Conservation (phyloP, 2,888 invertebrate species). For the Zaprionus obscuricornis region DNA sequence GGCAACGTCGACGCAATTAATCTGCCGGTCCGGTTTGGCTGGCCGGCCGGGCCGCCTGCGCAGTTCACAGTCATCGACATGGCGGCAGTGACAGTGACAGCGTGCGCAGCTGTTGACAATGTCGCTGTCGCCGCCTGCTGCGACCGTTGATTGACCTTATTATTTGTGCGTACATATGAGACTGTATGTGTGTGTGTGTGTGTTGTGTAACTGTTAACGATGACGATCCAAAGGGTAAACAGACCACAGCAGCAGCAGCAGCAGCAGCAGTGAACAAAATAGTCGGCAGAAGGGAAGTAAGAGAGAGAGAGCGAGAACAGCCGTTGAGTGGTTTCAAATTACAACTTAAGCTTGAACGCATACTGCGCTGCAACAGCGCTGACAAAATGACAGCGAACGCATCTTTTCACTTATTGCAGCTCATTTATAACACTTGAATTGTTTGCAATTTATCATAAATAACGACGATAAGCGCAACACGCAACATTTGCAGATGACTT, state of each 20-base stretch:
- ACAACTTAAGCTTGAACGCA: constrained; percentile 44
- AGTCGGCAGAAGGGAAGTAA: too few species aligned
- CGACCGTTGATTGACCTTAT: constrained; percentile 79
- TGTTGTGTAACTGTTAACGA: constrained; percentile 58
- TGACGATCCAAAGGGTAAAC: constrained; percentile 23
- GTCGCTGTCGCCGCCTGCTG: constrained; percentile 70
- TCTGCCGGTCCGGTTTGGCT: too few species aligned
- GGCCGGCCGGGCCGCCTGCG: too few species aligned
- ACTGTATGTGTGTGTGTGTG: background rate
- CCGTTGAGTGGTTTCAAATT: constrained; percentile 58
- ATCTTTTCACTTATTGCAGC: constrained; percentile 1
- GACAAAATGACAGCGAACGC: background rate
- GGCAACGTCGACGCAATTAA: constrained; percentile 63
- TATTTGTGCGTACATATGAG: constrained; percentile 70
- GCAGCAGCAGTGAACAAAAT: background rate
- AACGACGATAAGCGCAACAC: too few species aligned
- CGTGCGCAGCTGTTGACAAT: constrained; percentile 74
- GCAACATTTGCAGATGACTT: constrained; percentile 7
- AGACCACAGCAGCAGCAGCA: too few species aligned
- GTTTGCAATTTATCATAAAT: constrained; percentile 27
- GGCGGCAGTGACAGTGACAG: constrained; percentile 13
- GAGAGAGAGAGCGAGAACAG: background rate
- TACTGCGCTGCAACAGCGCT: constrained; percentile 8
- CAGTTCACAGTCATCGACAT: constrained; percentile 25
- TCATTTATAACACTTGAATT: constrained; percentile 30